Evolutionary conservation across 2,797 vertebrate genomes (phyloP), one percentile per base, ranked within the genome.

Genomic region (Sus cebifrons): DNA sequence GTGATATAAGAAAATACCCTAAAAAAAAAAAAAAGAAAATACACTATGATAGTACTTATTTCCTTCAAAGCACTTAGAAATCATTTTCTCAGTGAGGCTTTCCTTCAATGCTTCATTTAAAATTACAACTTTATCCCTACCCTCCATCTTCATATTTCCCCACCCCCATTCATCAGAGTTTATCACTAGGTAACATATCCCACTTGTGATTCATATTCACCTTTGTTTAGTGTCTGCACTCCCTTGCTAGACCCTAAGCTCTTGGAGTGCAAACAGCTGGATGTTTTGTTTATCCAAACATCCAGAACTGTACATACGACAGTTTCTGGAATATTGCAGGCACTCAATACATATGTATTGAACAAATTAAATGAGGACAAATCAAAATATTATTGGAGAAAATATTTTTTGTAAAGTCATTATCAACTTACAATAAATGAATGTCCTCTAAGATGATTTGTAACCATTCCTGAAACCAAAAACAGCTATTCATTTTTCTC

Each of bases 361-460:
- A 93, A 75, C 58, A 93, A 84, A 71, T 64, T 58, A 92, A 93
- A 78, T 36, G 44, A 64, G 40, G n/a, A 93, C 16, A 95, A 89
- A 67, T 21, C 6, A 64, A 94, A 89, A 94, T 20, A 65, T 36
- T 81, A 29, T 64, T 44, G 29, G 44, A 87, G 44, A 83, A 84
- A 89, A 77, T 23, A 73, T 23, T 90, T 21, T 89, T 16, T 52
- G 58, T 83, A 62, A 96, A 56, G 20, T 86, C 14, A 70, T 83
- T 93, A 81, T 86, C 52, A 52, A 86, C 15, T 73, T 91, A 73
- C 11, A 89, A 82, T 82, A 79, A 86, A 64, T 44, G 15, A 89
- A 89, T 84, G 9, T 13, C 56, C 40, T 89, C n/a, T 82, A 68
- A 92, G 11, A 84, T 60, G 29, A 91, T 44, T 17, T 81, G 36